phyloP scores from a whole-genome alignment of 2,888 invertebrate species.

The Drosophila eohydei region DNA sequence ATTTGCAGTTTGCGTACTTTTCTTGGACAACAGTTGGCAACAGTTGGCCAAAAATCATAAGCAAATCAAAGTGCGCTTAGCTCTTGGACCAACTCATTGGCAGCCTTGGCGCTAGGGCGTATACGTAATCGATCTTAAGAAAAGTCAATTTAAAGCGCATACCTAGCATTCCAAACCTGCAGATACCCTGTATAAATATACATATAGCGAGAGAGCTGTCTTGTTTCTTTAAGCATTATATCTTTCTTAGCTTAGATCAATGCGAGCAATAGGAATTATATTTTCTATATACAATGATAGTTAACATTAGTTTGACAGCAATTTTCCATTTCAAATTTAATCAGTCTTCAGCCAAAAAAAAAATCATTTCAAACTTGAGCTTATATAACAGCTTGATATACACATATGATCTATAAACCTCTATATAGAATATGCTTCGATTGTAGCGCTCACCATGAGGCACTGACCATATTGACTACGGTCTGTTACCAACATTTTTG shows the following conservation, averaged over 20 bases:
- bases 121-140: constrained; percentile 53
- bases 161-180: neutral
- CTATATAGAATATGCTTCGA: neutral
- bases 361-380: neutral
- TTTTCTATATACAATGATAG: neutral
- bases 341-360: neutral
- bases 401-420: neutral
- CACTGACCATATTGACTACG: neutral
- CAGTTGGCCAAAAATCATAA: constrained; percentile 19
- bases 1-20: constrained; percentile 39
- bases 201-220: neutral
- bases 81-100: constrained; percentile 44
- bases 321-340: no score
- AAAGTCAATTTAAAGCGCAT: neutral
- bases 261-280: neutral
- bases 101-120: constrained; percentile 66
- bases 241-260: neutral
- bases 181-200: constrained; percentile 7
- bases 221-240: neutral
- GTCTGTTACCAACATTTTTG: neutral
- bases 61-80: constrained; percentile 25
- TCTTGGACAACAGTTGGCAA: constrained; percentile 26
- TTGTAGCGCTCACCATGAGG: neutral
- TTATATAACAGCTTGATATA: neutral
- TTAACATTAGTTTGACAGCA: no score